Conservation (phyloP, 1,140 invertebrate species). For the Colletes gigas region DNA sequence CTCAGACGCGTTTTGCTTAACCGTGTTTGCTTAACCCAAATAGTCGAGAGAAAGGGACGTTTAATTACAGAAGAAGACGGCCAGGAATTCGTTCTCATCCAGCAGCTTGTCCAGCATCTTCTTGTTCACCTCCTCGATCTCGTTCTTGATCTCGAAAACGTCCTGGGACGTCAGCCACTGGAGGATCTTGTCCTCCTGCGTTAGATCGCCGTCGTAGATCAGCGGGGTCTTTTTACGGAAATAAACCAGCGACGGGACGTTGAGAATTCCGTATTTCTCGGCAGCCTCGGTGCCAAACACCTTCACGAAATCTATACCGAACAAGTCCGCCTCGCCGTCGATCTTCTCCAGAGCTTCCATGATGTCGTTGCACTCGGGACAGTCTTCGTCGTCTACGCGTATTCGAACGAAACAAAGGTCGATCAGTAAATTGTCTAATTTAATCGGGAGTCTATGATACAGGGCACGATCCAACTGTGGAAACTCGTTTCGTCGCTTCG, state of each 20-base stretch:
- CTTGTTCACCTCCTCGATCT: slow-evolving; percentile 97
- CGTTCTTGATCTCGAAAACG: slow-evolving; percentile 97
- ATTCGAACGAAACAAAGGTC: slow-evolving; percentile 17
- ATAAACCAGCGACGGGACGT: slow-evolving; percentile 93
- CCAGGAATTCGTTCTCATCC: slow-evolving; percentile 96
- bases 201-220: slow-evolving; percentile 94
- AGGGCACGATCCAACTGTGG: no score
- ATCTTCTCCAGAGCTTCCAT: slow-evolving; percentile 94
- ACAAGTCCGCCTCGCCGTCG: slow-evolving; percentile 95
- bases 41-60: background rate
- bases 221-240: slow-evolving; percentile 94
- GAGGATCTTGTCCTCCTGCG: slow-evolving; percentile 92
- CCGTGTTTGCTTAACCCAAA: no score
- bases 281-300: slow-evolving; percentile 92
- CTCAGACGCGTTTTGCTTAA: background rate
- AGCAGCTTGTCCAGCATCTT: slow-evolving; percentile 97
- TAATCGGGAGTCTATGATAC: no score
- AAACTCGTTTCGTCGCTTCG: no score
- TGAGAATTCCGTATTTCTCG: slow-evolving; percentile 90
- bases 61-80: slow-evolving; percentile 96
- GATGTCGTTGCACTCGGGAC: slow-evolving; percentile 93
- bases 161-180: slow-evolving; percentile 96
- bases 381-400: slow-evolving; percentile 93
- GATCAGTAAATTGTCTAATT: no score
- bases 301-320: slow-evolving; percentile 97